phyloP scores from a whole-genome alignment of 92 coral and sea anemone species.

The Paragorgia papillata region DNA sequence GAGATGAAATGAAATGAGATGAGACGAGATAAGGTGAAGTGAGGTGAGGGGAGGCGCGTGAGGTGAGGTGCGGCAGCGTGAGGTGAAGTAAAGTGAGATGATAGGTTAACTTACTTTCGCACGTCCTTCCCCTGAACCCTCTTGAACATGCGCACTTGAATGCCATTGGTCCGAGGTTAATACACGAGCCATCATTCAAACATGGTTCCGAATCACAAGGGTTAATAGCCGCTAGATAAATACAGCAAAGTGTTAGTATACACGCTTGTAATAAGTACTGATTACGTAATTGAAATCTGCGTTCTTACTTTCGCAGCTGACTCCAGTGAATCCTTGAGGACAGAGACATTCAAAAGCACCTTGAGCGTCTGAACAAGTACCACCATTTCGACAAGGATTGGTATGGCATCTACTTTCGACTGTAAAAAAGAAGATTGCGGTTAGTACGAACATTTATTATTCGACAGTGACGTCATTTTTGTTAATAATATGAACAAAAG shows the following conservation, averaged over 20 bases:
- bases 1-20: too few relatives aligned
- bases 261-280: not conserved
- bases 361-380: constrained; percentile 84
- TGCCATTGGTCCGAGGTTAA: constrained; percentile 92
- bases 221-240: constrained; percentile 77
- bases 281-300: not conserved
- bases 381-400: constrained; percentile 97
- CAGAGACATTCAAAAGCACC: constrained; percentile 92
- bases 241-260: not conserved
- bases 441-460: not conserved
- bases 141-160: constrained; percentile 86
- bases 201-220: constrained; percentile 97
- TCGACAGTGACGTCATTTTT: too few relatives aligned
- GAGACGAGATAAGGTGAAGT: too few relatives aligned
- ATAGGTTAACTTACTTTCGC: constrained; percentile 87
- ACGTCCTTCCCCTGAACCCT: constrained; percentile 87
- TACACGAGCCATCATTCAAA: constrained; percentile 86
- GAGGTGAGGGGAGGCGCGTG: too few relatives aligned
- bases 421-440: constrained; percentile 20
- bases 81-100: too few relatives aligned
- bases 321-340: constrained; percentile 89
- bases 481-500: too few relatives aligned
- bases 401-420: constrained; percentile 96
- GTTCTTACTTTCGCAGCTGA: constrained; percentile 82
- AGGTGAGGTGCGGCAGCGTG: too few relatives aligned